These are phyloP conservation scores for Papilio helenus DNA, from an alignment of 1,140 invertebrate species.

Conservation along the genomic window DNA sequence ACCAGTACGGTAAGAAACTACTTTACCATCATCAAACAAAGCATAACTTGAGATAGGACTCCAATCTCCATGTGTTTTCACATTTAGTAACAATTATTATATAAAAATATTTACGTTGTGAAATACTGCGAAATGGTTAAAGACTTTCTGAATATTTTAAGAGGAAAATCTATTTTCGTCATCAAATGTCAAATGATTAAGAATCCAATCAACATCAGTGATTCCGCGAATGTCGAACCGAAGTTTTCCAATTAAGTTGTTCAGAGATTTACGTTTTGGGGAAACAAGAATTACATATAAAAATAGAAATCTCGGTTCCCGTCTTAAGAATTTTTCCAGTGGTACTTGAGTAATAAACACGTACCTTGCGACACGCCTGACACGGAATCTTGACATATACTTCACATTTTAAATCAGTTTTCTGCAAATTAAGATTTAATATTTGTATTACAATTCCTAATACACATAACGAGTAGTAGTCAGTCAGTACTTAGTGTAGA, in stretches of 20 bases:
- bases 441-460: not conserved
- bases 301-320: conserved; percentile 7
- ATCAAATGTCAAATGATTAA: not conserved
- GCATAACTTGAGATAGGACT: too few species aligned
- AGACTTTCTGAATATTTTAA: not conserved
- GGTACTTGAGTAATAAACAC: conserved; percentile 23
- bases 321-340: conserved; percentile 14
- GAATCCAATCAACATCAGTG: not conserved
- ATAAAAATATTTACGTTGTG: not conserved
- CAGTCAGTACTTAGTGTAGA: not conserved
- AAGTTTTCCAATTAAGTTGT: conserved; percentile 5
- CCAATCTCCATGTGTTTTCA: too few species aligned
- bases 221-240: not conserved
- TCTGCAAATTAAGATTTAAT: not conserved
- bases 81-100: too few species aligned
- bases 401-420: conserved; percentile 6
- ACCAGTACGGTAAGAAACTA: conserved; percentile 88
- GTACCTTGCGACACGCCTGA: not conserved
- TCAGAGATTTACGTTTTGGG: not conserved
- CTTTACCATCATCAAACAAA: not conserved
- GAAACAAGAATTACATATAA: not conserved
- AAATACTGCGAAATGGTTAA: not conserved
- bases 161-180: not conserved
- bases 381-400: conserved; percentile 9
- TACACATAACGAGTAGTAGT: not conserved